Conservation (phyloP, 2,113 vertebrate genomes). For the Neopipo cinnamomea region DNA sequence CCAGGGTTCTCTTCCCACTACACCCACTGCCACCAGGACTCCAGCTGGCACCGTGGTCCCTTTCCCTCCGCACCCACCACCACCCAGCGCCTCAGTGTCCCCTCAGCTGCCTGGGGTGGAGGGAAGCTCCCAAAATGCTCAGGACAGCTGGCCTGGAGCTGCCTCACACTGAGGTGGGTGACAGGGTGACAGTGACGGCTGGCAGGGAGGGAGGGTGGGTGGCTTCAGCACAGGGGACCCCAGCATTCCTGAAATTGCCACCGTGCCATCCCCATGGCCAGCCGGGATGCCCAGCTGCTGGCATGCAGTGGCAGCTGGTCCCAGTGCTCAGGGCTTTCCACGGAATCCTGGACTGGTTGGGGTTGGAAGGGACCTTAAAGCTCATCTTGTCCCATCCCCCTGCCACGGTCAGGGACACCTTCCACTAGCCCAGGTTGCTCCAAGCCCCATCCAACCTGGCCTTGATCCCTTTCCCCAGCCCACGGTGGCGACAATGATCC, state of each 20-base stretch:
- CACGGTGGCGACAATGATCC: neutral
- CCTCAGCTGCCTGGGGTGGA: neutral
- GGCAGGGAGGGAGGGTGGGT: neutral
- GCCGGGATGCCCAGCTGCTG: constrained; percentile 36
- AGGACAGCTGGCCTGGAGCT: neutral
- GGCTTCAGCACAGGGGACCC: neutral
- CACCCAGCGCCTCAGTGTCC: neutral
- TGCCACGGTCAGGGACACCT: neutral
- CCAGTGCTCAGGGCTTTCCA: neutral
- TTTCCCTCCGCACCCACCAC: fast-evolving
- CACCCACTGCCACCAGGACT: neutral
- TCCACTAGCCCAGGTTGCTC: neutral
- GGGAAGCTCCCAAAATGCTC: fast-evolving
- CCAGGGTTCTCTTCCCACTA: neutral
- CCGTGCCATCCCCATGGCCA: fast-evolving
- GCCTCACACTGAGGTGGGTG: fast-evolving
- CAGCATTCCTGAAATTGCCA: neutral
- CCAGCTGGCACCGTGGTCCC: fast-evolving
- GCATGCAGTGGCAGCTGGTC: neutral
- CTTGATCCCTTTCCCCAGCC: neutral
- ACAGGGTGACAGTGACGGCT: neutral
- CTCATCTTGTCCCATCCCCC: neutral
- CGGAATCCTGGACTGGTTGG: neutral
- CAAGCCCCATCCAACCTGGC: neutral
- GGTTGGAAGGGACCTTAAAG: neutral